A percentile compares a stretch with the other conserved stretches of the same genome.
phyloP scores from a whole-genome alignment of 2,888 invertebrate genomes.

The Temnothorax rugatulus region DNA sequence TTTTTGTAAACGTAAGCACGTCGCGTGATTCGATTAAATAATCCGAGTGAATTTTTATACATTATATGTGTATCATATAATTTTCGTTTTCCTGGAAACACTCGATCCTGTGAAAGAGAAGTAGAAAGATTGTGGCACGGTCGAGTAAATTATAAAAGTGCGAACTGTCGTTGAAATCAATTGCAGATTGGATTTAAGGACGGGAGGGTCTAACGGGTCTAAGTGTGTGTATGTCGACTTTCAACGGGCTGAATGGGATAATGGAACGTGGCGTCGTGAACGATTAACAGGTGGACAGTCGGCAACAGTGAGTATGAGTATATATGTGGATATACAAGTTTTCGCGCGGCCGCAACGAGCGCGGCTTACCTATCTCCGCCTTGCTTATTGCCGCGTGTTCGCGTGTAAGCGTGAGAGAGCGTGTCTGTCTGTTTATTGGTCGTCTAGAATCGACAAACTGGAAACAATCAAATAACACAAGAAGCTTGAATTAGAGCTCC shows the following conservation, averaged over 20 bases:
- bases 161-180: conserved; percentile 8
- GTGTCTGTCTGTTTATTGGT: conserved; percentile 80
- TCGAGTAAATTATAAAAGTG: conserved; percentile 14
- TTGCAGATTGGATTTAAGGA: background rate
- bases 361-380: conserved; percentile 81
- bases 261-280: conserved; percentile 47
- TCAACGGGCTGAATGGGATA: background rate
- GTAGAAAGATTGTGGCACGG: background rate
- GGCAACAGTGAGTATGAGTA: conserved; percentile 61
- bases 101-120: conserved; percentile 16
- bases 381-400: conserved; percentile 74
- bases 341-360: conserved; percentile 68
- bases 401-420: conserved; percentile 69
- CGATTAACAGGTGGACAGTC: conserved; percentile 63
- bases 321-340: conserved; percentile 63
- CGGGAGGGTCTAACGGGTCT: background rate
- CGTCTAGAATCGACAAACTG: conserved; percentile 84
- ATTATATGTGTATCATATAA: background rate
- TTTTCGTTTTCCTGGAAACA: background rate
- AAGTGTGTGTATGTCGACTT: background rate
- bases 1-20: background rate
- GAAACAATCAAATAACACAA: conserved; percentile 79
- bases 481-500: conserved; percentile 68
- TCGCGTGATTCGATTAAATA: background rate
- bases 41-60: background rate